These are phyloP conservation scores for Serranus cabrilla DNA, from an alignment of 2,797 vertebrate genomes.

Conservation along the genomic window DNA sequence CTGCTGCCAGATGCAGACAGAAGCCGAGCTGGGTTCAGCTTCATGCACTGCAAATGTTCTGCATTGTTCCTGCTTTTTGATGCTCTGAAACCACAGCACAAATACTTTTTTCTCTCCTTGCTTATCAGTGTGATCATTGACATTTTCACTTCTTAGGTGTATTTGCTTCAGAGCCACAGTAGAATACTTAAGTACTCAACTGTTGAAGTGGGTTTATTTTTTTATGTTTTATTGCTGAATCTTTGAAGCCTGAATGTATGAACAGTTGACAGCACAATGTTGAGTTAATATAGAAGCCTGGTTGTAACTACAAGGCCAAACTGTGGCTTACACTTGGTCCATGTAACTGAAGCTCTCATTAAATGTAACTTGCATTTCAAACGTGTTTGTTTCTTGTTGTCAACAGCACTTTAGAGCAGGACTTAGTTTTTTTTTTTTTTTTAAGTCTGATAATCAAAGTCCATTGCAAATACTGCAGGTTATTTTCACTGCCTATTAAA, in stretches of 20 bases:
- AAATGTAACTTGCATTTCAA: constrained; percentile 39
- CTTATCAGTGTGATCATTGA: constrained; percentile 2
- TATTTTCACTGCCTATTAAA: neutral
- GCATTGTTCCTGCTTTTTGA: constrained; percentile 33
- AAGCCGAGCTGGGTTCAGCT: constrained; percentile 71
- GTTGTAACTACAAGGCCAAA: constrained; percentile 12
- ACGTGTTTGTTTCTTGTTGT: constrained; percentile 11
- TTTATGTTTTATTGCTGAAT: neutral
- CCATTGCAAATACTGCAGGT: neutral
- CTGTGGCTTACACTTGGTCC: constrained; percentile 33
- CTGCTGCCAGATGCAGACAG: constrained; percentile 6
- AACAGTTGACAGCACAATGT: constrained; percentile 30
- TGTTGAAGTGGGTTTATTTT: neutral
- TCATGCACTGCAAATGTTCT: constrained; percentile 34
- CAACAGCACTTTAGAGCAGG: neutral
- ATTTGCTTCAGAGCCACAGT: neutral
- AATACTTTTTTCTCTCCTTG: neutral
- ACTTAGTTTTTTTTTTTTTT: too few relatives aligned
- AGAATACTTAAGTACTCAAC: constrained; percentile 7
- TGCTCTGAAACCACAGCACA: constrained; percentile 41
- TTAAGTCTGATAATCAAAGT: too few relatives aligned
- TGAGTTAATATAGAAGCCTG: constrained; percentile 15
- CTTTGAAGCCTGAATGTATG: constrained; percentile 37
- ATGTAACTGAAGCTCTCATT: constrained; percentile 29
- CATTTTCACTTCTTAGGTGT: constrained; percentile 3